Conservation (phyloP, 2,888 invertebrate species). For the Nomada goodeniana region DNA sequence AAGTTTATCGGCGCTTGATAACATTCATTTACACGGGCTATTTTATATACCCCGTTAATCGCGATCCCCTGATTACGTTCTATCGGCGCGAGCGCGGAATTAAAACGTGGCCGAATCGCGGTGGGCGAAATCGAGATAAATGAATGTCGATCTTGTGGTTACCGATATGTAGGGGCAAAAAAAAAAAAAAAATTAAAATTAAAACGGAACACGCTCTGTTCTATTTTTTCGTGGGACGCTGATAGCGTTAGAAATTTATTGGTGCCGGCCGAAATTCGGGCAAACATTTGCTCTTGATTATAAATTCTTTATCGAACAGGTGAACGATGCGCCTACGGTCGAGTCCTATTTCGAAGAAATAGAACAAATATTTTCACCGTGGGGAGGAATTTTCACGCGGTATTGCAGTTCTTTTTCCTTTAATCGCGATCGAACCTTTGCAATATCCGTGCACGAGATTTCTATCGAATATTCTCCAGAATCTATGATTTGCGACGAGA, state of each 20-base stretch:
- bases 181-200: conserved; percentile 11
- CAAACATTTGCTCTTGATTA: not conserved
- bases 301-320: not conserved
- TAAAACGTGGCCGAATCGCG: not conserved
- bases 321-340: too few species aligned
- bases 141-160: conserved; percentile 8
- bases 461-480: too few species aligned
- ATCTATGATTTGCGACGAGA: too few species aligned
- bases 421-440: too few species aligned
- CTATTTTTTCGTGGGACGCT: not conserved
- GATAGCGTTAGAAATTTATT: not conserved
- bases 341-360: too few species aligned
- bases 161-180: not conserved
- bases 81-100: conserved; percentile 10
- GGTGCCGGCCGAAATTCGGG: not conserved
- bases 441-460: too few species aligned
- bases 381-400: too few species aligned
- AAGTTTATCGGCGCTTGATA: conserved; percentile 45
- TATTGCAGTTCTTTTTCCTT: too few species aligned
- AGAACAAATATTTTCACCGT: too few species aligned
- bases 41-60: conserved; percentile 34
- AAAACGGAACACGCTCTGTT: not conserved
- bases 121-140: not conserved
- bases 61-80: conserved; percentile 26
- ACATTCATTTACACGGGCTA: conserved; percentile 41